Evolutionary conservation across 2,888 invertebrate genomes (phyloP), one percentile per base, ranked within the genome.

Genomic region (Eupithecia abbreviata): DNA sequence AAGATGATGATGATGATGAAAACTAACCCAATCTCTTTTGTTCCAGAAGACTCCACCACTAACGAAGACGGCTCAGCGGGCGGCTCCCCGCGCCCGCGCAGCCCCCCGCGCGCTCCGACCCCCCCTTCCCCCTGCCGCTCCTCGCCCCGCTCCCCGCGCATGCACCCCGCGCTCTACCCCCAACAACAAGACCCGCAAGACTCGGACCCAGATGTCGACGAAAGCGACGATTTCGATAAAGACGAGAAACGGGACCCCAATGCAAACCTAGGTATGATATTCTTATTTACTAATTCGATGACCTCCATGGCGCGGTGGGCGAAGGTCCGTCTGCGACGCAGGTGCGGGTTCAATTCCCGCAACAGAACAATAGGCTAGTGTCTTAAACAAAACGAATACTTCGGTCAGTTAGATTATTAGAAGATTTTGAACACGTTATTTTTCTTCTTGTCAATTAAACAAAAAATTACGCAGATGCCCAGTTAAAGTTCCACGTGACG

Each of bases 161-260:
- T 90, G 72, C 95, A 90, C 83, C 94, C 94, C 74, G 94, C 94
- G 0, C 89, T 94, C 62, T 94, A 95, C 87, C 93, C 93, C 0
- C 92, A 90, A 79, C 93, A 90, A 62, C 92, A 90, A 80, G 95
- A 94, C 85, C 88, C 90, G 71, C 95, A 86, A 82, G 97, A 97
- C 85, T 97, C 97, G 66, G 97, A 97, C 87, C 97, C 97, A 45
- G 97, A 97, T 84, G 97, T 97, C 76, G 97, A 97, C 84, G 96
- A 97, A 82, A 96, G 96, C 85, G 96, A 96, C 81, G 97, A 97
- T 84, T 96, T 96, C 86, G 96, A 96, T 78, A 95, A 93, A 88
- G 96, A 96, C 82, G 96, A 96, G 55, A 96, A 96, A 84, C 94
- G 96, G 79, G 96, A 97, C 84, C 96, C 96, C 0, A 95, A 95